Evolutionary conservation across 2,797 vertebrate genomes (phyloP), one percentile per base, ranked within the genome.

Genomic region (Sebastes paucispinis): DNA sequence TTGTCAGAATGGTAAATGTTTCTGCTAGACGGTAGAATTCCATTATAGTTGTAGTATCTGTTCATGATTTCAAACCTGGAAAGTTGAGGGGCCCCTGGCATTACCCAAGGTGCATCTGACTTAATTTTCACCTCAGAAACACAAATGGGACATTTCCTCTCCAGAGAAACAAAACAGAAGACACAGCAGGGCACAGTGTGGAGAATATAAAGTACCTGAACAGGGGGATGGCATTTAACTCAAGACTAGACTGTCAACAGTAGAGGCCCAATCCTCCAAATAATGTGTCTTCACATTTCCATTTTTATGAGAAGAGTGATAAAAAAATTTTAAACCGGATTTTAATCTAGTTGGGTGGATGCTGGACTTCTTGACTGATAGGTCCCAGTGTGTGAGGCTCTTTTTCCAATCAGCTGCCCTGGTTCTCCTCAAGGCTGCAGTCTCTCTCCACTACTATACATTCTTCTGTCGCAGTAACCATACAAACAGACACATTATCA

Each of bases 11-110:
- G 77, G 73, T 81, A 75, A 89, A 91, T 89, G 73, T 57, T 57
- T 87, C 77, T 68, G 63, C 64, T 70, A 83, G 79, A 86, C 78
- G 57, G 64, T 50, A 36, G 62, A 87, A 88, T 85, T 81, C 50
- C 57, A 92, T 94, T 93, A 88, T 66, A 70, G 73, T 54, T 83
- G 77, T 85, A 90, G 83, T 88, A 80, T 88, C 79, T 54, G 79
- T 73, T 81, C 67, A 71, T 69, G 77, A 87, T 88, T 89, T 73
- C 83, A 88, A 81, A 75, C 68, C 73, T 55, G 69, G 67, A 65
- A 80, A 64, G 59, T 66, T 70, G 70, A 77, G 8, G 29, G 62
- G 63, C 68, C 77, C 25, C 54, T 75, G 55, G 79, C 74, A 87
- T 84, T 89, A 83, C 81, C 78, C 73, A 87, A 74, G 81, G 88